A percentile compares a stretch with the other conserved stretches of the same genome.
phyloP scores from a whole-genome alignment of 2,797 vertebrate species.

The Pseudopleuronectes americanus region DNA sequence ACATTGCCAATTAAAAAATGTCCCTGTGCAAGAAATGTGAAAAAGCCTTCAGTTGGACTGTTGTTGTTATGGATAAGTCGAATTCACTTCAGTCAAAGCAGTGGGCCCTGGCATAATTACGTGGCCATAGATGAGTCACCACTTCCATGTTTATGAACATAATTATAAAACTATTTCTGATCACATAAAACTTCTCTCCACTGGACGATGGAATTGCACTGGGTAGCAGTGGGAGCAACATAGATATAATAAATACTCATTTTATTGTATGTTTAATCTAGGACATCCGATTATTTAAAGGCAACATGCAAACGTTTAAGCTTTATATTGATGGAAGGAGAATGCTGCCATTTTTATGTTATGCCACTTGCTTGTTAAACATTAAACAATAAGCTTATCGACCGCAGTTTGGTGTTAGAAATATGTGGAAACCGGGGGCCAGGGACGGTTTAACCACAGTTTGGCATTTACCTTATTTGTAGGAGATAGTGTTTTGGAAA shows the following conservation, averaged over 20 bases:
- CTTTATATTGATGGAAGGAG: neutral
- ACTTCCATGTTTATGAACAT: conserved; percentile 15
- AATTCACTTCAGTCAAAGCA: conserved; percentile 33
- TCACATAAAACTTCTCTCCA: conserved; percentile 8
- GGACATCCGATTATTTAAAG: neutral
- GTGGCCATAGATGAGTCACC: conserved; percentile 19
- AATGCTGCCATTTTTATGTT: neutral
- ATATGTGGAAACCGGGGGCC: too few species aligned
- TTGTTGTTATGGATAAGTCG: conserved; percentile 33
- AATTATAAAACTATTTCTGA: conserved; percentile 17
- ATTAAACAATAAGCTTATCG: too few species aligned
- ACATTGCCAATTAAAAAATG: conserved; percentile 11
- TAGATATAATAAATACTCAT: neutral
- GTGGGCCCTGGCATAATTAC: conserved; percentile 17
- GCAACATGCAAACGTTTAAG: neutral
- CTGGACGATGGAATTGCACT: conserved; percentile 11
- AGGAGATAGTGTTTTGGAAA: too few species aligned
- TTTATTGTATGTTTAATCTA: neutral
- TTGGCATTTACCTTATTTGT: too few species aligned
- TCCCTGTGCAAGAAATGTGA: conserved; percentile 8
- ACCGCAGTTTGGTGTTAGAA: too few species aligned
- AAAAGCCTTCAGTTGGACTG: conserved; percentile 17
- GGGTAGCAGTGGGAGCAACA: neutral
- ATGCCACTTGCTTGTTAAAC: neutral
- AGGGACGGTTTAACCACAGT: too few species aligned